A percentile compares a stretch with the other conserved stretches of the same genome.
Evolutionary conservation across 2,888 invertebrate species (phyloP).

Genomic region (Calliphora vomitoria): DNA sequence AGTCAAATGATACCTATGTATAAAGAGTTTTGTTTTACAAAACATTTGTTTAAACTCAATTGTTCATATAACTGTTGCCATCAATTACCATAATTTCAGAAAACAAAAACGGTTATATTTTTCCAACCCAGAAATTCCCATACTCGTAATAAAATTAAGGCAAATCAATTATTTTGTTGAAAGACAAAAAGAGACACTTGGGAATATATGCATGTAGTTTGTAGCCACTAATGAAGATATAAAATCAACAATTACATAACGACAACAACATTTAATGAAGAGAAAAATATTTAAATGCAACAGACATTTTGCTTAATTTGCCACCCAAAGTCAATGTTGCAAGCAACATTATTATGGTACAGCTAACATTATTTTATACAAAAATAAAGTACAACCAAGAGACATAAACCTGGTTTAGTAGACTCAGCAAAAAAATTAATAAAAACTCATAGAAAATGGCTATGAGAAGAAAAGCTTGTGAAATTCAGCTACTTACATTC

Average conservation of each 20-base stretch:
- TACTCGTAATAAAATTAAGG: constrained; percentile 37
- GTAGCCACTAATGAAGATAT: constrained; percentile 54
- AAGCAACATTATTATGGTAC: constrained; percentile 7
- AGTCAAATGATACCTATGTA: no score
- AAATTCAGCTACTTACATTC: no score
- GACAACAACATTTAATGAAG: constrained; percentile 56
- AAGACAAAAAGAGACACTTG: neutral
- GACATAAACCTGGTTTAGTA: constrained; percentile 26
- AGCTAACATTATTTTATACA: neutral
- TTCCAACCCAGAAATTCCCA: neutral
- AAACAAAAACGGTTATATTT: neutral
- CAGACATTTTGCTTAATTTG: constrained; percentile 59
- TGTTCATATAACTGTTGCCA: no score
- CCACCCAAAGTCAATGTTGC: constrained; percentile 68
- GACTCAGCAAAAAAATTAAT: neutral
- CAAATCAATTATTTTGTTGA: constrained; percentile 40
- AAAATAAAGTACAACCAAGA: neutral
- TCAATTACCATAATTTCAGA: no score
- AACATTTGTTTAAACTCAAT: no score
- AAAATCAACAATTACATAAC: constrained; percentile 53
- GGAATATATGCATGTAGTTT: neutral
- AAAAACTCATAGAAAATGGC: no score
- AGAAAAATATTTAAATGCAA: constrained; percentile 50
- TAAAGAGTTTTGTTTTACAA: no score
- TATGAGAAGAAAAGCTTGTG: no score